Conservation (phyloP, 1,140 invertebrate species). For the Drosophila equinoxialis region DNA sequence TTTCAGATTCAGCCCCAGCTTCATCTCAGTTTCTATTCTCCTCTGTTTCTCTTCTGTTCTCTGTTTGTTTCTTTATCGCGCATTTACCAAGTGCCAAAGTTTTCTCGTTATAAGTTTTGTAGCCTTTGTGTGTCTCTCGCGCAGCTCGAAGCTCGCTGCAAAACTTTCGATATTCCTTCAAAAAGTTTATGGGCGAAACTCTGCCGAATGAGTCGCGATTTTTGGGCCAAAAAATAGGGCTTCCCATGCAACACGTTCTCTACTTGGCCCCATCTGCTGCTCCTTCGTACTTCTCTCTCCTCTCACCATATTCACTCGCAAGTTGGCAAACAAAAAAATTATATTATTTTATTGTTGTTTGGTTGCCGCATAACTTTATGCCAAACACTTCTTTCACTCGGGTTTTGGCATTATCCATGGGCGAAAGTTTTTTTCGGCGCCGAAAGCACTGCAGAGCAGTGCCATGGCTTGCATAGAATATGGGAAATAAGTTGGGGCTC, state of each 20-base stretch:
- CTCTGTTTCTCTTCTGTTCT: constrained; percentile 36
- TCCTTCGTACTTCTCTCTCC: neutral
- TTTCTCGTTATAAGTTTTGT: constrained; percentile 83
- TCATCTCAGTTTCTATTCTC: constrained; percentile 34
- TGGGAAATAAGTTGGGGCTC: constrained; percentile 1
- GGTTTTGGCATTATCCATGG: constrained; percentile 57
- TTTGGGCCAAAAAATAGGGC: constrained; percentile 42
- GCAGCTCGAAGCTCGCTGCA: constrained; percentile 54
- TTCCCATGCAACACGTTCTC: constrained; percentile 45
- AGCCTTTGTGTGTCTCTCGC: constrained; percentile 78
- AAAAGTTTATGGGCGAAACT: constrained; percentile 63
- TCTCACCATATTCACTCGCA: constrained; percentile 32
- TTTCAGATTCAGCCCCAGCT: constrained; percentile 16
- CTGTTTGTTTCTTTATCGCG: constrained; percentile 81
- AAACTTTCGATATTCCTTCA: constrained; percentile 81
- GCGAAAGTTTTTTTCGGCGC: constrained; percentile 51
- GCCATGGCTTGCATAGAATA: neutral
- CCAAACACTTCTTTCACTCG: constrained; percentile 69
- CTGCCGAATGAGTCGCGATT: constrained; percentile 58
- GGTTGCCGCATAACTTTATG: constrained; percentile 72
- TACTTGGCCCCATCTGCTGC: neutral
- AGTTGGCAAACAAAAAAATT: constrained; percentile 56
- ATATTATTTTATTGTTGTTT: constrained; percentile 81
- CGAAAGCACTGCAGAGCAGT: neutral
- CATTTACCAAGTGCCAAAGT: constrained; percentile 83